These are phyloP conservation scores for Antrozous pallidus DNA, from an alignment of 2,797 vertebrate species.

Conservation along the genomic window DNA sequence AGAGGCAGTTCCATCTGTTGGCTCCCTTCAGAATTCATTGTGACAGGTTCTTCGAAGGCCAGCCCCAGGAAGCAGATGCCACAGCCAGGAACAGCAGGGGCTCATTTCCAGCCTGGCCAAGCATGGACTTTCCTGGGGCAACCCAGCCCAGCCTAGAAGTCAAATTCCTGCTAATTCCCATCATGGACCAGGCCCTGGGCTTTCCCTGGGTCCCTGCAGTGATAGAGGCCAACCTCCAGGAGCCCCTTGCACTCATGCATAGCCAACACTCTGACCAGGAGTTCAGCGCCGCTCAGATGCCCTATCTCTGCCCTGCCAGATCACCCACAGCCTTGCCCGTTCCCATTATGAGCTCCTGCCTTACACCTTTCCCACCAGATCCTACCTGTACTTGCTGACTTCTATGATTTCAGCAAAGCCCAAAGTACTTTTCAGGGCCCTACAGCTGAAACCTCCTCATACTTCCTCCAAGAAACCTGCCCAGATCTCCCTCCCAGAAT, in stretches of 20 bases:
- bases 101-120: slow-evolving; percentile 34
- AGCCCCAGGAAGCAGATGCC: slow-evolving; percentile 28
- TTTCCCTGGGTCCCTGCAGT: neutral
- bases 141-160: neutral
- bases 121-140: neutral
- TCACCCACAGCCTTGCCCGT: neutral
- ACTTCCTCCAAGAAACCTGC: neutral
- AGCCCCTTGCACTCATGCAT: neutral
- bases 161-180: neutral
- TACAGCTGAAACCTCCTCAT: neutral
- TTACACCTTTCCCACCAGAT: neutral
- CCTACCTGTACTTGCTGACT: neutral
- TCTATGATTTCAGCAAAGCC: neutral
- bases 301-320: neutral
- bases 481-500: neutral
- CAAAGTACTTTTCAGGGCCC: neutral
- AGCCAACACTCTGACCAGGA: neutral
- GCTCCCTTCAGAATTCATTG: slow-evolving; percentile 27
- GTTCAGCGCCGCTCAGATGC: neutral
- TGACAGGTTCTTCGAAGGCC: slow-evolving; percentile 45
- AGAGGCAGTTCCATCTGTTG: neutral
- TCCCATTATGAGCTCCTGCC: neutral
- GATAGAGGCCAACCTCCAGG: neutral
- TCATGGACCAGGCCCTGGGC: neutral
- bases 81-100: slow-evolving; percentile 7